phyloP scores from a whole-genome alignment of 2,797 vertebrate genomes.

The Epinephelus awoara region DNA sequence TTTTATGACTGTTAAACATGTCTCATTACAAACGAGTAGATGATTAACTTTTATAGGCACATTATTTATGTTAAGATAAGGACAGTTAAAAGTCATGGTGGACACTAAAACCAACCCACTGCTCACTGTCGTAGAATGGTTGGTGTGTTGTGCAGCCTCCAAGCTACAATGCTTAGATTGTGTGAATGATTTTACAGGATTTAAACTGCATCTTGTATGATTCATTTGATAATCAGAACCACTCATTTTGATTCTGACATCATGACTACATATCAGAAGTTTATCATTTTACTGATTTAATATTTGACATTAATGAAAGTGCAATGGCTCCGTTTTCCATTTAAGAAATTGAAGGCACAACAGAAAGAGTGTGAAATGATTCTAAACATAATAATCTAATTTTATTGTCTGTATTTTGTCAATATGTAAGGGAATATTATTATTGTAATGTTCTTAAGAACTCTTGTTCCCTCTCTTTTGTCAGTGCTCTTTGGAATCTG shows the following conservation, averaged over 20 bases:
- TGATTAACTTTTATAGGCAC: constrained; percentile 85
- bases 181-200: constrained; percentile 22
- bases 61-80: constrained; percentile 90
- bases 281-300: constrained; percentile 47
- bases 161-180: constrained; percentile 1
- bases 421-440: constrained; percentile 72
- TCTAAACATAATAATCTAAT: constrained; percentile 75
- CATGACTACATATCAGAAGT: constrained; percentile 31
- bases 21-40: constrained; percentile 78
- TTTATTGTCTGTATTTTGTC: constrained; percentile 78
- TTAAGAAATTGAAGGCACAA: constrained; percentile 37
- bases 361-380: constrained; percentile 71
- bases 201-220: constrained; percentile 1
- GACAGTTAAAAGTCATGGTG: constrained; percentile 73
- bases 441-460: constrained; percentile 52
- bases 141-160: constrained; percentile 41
- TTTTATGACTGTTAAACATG: constrained; percentile 75
- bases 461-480: constrained; percentile 26
- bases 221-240: constrained; percentile 28
- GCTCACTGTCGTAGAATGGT: constrained; percentile 43
- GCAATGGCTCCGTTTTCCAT: constrained; percentile 78
- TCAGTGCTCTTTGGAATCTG: constrained; percentile 68
- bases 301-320: constrained; percentile 73
- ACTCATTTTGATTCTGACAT: constrained; percentile 24
- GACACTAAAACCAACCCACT: constrained; percentile 62